These are phyloP conservation scores for Dipodomys ordii DNA, from an alignment of 2,113 vertebrate genomes.

Conservation along the genomic window DNA sequence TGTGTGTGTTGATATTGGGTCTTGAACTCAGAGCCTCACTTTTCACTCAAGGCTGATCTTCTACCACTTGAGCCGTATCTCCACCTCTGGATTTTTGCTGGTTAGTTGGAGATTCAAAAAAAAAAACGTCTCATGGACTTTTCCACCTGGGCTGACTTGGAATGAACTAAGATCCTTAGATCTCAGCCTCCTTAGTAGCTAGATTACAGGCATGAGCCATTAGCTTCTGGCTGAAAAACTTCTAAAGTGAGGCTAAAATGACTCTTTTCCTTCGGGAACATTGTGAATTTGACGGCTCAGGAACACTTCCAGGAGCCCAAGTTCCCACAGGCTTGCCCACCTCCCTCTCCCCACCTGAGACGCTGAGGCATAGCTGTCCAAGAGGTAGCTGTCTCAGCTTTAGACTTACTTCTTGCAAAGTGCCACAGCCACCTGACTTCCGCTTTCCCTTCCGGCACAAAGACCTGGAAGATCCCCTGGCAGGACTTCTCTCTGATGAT, in stretches of 20 bases:
- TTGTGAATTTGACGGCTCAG: background rate
- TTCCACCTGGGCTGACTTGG: no score
- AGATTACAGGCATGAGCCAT: no score
- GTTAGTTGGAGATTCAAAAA: no score
- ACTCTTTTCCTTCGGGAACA: background rate
- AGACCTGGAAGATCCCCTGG: constrained; percentile 88
- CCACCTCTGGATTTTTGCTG: no score
- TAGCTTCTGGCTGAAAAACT: background rate
- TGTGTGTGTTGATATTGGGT: no score
- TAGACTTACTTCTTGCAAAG: background rate
- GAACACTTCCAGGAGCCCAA: background rate
- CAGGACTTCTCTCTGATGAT: constrained; percentile 87
- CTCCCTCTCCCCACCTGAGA: no score
- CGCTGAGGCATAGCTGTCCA: fast-evolving
- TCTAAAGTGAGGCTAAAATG: background rate
- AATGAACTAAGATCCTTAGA: no score
- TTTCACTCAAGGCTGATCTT: no score
- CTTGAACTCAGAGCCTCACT: no score
- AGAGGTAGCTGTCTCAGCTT: background rate
- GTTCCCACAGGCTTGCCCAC: fast-evolving
- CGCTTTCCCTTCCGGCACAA: background rate
- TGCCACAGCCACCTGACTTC: background rate
- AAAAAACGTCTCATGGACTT: no score
- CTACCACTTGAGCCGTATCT: no score
- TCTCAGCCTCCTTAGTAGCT: no score